Percentiles rank a stretch among this genome's conserved stretches.
phyloP scores from a whole-genome alignment of 2,113 vertebrate species.

The Proterorhinus semilunaris region DNA sequence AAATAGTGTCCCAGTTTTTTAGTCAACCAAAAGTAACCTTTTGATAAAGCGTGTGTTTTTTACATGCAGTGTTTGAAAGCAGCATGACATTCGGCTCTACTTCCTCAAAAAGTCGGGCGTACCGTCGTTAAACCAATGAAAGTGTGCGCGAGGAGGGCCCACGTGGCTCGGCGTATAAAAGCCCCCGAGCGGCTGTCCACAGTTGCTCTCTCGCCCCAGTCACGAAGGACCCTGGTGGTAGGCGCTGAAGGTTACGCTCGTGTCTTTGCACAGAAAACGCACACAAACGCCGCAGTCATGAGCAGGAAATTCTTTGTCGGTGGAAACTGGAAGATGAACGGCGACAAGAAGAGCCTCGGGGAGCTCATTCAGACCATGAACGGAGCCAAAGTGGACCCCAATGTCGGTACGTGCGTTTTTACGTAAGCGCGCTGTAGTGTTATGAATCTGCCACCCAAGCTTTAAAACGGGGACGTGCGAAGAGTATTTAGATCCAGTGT shows the following conservation, averaged over 20 bases:
- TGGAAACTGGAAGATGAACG: conserved; percentile 99
- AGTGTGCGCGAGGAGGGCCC: conserved; percentile 55
- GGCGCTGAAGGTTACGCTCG: neutral
- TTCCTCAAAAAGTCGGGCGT: conserved; percentile 48
- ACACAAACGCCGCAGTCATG: conserved; percentile 69
- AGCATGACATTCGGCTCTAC: conserved; percentile 54
- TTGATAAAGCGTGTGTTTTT: neutral
- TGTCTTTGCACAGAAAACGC: neutral
- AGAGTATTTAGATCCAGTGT: no score
- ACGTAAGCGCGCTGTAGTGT: neutral
- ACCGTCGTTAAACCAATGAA: conserved; percentile 57
- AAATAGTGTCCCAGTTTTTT: no score
- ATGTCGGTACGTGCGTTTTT: conserved; percentile 85
- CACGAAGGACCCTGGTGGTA: neutral
- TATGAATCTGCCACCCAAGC: neutral
- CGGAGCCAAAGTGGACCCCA: conserved; percentile 80
- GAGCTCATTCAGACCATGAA: conserved; percentile 90
- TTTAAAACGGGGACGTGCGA: no score
- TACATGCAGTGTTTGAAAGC: conserved; percentile 33
- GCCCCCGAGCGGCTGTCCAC: neutral
- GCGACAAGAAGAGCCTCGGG: conserved; percentile 89
- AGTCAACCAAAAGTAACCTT: no score
- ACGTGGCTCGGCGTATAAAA: conserved; percentile 55
- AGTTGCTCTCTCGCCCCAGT: conserved; percentile 39
- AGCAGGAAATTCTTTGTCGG: conserved; percentile 95